These are phyloP conservation scores for Drosophila affinis DNA, from an alignment of 2,888 invertebrate species.

Conservation along the genomic window DNA sequence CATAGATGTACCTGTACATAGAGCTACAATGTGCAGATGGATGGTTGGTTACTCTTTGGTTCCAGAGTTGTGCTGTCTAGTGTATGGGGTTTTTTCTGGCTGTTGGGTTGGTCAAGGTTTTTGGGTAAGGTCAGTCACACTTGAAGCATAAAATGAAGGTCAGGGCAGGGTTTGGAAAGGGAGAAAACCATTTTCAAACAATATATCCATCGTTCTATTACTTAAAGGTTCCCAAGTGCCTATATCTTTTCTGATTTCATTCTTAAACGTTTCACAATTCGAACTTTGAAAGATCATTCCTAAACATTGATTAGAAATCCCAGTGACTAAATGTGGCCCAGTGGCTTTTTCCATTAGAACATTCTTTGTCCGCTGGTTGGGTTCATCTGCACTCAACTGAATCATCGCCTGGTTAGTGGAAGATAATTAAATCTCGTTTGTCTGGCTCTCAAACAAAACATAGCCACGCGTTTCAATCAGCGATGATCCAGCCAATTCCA, in stretches of 20 bases:
- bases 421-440: slow-evolving; percentile 16
- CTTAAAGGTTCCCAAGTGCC: too few relatives aligned
- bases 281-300: too few relatives aligned
- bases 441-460: not conserved
- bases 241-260: too few relatives aligned
- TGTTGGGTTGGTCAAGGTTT: slow-evolving; percentile 32
- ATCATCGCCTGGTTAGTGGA: slow-evolving; percentile 17
- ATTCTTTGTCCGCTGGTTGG: not conserved
- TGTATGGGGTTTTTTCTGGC: slow-evolving; percentile 16
- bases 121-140: slow-evolving; percentile 34
- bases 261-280: too few relatives aligned
- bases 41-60: not conserved
- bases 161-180: not conserved
- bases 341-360: not conserved
- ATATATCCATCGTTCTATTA: too few relatives aligned
- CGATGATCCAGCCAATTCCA: slow-evolving; percentile 11
- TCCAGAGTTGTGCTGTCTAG: not conserved
- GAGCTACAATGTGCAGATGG: not conserved
- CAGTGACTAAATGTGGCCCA: too few relatives aligned
- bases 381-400: not conserved
- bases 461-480: slow-evolving; percentile 38
- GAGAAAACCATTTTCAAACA: not conserved
- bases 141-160: not conserved
- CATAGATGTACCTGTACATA: not conserved
- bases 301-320: too few relatives aligned